Conservation (phyloP, 2,797 vertebrate species). For the Oreortyx pictus region DNA sequence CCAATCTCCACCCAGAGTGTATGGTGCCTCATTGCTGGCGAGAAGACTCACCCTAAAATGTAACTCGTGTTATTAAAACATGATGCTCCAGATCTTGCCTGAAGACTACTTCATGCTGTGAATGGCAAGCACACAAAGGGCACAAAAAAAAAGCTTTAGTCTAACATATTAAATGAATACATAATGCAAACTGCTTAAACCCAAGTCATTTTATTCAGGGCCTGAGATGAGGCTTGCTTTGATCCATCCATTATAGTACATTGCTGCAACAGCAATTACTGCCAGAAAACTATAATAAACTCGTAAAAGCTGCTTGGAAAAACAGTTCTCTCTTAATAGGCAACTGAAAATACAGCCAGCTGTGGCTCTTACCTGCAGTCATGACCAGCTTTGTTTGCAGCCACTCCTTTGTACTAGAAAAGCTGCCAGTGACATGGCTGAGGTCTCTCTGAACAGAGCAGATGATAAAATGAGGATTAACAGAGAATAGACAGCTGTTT, state of each 20-base stretch:
- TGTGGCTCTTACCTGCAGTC: conserved; percentile 53
- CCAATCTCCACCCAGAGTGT: not conserved
- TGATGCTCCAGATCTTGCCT: not conserved
- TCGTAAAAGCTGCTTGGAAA: conserved; percentile 30
- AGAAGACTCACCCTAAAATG: not conserved
- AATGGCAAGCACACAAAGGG: conserved; percentile 39
- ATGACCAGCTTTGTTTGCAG: conserved; percentile 27
- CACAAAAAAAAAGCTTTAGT: not conserved
- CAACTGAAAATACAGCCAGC: conserved; percentile 19
- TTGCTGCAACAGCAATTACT: conserved; percentile 56
- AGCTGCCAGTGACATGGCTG: not conserved
- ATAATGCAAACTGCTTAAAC: conserved; percentile 48
- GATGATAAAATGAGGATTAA: conserved; percentile 16
- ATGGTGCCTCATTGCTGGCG: accelerated
- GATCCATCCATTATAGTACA: conserved; percentile 36
- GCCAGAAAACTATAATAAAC: conserved; percentile 45
- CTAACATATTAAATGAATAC: not conserved
- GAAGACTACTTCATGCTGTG: conserved; percentile 19
- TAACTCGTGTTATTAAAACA: conserved; percentile 23
- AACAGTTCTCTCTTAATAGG: conserved; percentile 38
- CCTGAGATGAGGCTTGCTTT: conserved; percentile 47
- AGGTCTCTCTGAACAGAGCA: conserved; percentile 39
- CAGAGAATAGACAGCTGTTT: conserved; percentile 46
- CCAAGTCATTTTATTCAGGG: conserved; percentile 25
- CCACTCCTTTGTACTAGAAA: conserved; percentile 26